phyloP scores from a whole-genome alignment of 2,113 vertebrate species.

The Dipodomys ordii region DNA sequence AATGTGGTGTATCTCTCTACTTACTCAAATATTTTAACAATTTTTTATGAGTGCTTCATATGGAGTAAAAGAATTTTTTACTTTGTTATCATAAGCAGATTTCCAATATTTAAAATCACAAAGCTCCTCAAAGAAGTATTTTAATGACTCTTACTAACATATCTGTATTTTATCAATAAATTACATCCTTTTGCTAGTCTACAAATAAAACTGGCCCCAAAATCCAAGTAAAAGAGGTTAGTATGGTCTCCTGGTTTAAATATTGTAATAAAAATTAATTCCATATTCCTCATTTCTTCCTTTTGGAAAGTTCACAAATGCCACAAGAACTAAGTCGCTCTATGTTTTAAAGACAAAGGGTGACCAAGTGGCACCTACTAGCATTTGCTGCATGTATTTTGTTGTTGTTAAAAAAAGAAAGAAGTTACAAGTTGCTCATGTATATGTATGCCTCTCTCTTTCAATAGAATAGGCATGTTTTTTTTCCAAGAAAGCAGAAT shows the following conservation, averaged over 20 bases:
- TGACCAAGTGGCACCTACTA: neutral
- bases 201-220: neutral
- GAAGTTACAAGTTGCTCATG: neutral
- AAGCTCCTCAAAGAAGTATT: neutral
- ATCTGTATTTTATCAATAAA: slow-evolving; percentile 6
- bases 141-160: neutral
- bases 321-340: neutral
- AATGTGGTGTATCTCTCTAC: neutral
- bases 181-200: neutral
- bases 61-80: neutral
- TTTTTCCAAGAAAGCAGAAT: neutral
- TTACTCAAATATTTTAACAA: neutral
- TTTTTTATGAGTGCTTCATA: neutral
- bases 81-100: neutral
- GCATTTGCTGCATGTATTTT: neutral
- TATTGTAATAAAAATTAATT: neutral
- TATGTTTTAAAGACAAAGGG: neutral
- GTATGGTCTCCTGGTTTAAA: neutral
- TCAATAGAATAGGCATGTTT: neutral
- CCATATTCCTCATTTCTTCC: neutral
- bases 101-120: slow-evolving; percentile 13
- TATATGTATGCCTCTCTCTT: neutral
- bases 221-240: neutral
- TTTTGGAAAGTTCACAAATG: neutral
- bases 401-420: neutral